Evolutionary conservation across 2,797 vertebrate species (phyloP).

Genomic region (Avahi laniger): DNA sequence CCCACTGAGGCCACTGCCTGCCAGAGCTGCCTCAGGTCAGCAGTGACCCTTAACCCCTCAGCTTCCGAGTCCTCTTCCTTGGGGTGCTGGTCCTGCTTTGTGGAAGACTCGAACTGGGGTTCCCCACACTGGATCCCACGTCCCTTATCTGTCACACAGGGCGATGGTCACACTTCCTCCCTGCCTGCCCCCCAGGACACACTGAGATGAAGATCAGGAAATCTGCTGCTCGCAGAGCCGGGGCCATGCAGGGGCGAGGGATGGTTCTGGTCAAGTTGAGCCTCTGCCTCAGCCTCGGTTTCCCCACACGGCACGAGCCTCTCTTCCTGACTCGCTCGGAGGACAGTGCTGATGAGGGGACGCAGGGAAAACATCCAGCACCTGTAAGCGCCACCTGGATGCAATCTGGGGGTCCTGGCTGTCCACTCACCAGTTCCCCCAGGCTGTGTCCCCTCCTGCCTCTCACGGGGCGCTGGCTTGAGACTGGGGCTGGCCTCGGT

Average conservation of each 20-base stretch:
- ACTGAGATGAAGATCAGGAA: neutral
- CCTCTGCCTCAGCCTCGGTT: neutral
- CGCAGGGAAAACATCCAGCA: neutral
- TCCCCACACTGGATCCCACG: neutral
- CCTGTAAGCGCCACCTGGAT: neutral
- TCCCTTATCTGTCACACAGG: neutral
- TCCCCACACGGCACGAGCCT: neutral
- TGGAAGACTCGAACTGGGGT: neutral
- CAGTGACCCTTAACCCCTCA: conserved; percentile 25
- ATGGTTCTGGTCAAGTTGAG: neutral
- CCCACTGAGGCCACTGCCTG: neutral
- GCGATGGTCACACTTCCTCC: neutral
- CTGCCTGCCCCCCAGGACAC: neutral
- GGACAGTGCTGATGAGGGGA: neutral
- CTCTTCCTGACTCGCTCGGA: neutral
- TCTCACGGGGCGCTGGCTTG: no score
- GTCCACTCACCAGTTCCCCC: neutral
- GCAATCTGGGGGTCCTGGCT: neutral
- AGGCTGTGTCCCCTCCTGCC: neutral
- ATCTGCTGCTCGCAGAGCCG: neutral
- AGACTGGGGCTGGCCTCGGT: neutral
- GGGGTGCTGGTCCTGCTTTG: neutral
- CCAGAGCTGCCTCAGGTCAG: neutral
- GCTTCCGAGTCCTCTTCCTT: neutral
- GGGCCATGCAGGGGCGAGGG: neutral